A percentile compares a stretch with the other conserved stretches of the same genome.
Evolutionary conservation across 2,113 vertebrate genomes (phyloP).

Genomic region (Gasterosteus nipponicus): DNA sequence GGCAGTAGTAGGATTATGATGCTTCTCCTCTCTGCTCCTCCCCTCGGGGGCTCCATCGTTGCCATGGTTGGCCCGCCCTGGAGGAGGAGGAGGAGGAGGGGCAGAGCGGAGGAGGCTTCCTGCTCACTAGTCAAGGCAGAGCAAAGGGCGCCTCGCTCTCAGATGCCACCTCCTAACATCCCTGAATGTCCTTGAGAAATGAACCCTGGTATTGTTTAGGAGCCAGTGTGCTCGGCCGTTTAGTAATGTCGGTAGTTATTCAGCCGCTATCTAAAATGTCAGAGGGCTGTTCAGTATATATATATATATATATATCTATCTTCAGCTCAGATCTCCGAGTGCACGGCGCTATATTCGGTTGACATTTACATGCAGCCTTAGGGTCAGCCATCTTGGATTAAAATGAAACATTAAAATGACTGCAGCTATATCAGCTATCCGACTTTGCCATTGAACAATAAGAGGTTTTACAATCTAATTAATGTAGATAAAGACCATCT

Average conservation of each 20-base stretch:
- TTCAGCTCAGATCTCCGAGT: slow-evolving; percentile 8
- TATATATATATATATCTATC: not conserved
- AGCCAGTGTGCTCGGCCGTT: slow-evolving; percentile 23
- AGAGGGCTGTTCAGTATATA: slow-evolving; percentile 17
- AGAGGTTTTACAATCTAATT: not conserved
- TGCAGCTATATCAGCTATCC: not conserved
- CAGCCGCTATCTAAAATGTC: slow-evolving; percentile 30
- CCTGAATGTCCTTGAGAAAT: slow-evolving; percentile 67
- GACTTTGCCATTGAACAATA: not conserved
- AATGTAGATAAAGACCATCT: not conserved
- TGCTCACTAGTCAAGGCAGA: slow-evolving; percentile 58
- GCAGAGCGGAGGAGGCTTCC: slow-evolving; percentile 58
- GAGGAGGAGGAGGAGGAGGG: slow-evolving; percentile 46
- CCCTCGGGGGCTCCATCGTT: slow-evolving; percentile 74
- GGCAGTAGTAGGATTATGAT: slow-evolving; percentile 73
- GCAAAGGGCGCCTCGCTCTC: slow-evolving; percentile 57
- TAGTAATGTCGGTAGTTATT: slow-evolving; percentile 4
- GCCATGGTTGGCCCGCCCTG: slow-evolving; percentile 74
- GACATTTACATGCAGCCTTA: slow-evolving; percentile 4
- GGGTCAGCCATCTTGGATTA: not conserved
- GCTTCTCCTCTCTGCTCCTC: slow-evolving; percentile 70
- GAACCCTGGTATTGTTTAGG: slow-evolving; percentile 42
- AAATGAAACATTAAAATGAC: not conserved
- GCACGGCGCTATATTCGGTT: slow-evolving; percentile 2
- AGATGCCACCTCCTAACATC: slow-evolving; percentile 61